phyloP scores from a whole-genome alignment of 1,140 invertebrate species.

The Drosophila bifasciata region DNA sequence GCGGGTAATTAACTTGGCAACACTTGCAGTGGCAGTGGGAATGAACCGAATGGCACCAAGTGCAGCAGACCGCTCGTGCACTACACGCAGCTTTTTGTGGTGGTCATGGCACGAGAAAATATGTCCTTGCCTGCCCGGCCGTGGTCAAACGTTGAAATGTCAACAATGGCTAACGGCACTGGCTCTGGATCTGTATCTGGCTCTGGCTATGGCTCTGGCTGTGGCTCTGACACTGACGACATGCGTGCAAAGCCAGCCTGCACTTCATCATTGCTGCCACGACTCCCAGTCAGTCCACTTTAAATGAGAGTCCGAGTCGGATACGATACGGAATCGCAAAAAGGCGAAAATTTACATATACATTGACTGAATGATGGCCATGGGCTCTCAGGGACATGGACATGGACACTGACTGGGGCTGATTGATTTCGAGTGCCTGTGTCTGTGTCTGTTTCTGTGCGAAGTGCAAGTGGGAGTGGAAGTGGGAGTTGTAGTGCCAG shows the following conservation, averaged over 20 bases:
- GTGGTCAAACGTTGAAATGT: conserved; percentile 63
- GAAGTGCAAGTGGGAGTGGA: neutral
- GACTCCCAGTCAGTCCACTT: conserved; percentile 22
- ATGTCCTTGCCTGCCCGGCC: conserved; percentile 41
- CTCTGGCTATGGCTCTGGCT: conserved; percentile 6
- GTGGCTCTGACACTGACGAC: conserved; percentile 29
- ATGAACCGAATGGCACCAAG: conserved; percentile 29
- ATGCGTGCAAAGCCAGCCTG: conserved; percentile 17
- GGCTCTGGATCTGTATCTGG: neutral
- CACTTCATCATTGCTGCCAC: conserved; percentile 75
- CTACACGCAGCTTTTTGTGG: conserved; percentile 45
- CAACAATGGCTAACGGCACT: conserved; percentile 57
- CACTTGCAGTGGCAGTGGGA: conserved; percentile 46
- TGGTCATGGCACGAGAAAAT: conserved; percentile 31
- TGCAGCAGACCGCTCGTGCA: conserved; percentile 16
- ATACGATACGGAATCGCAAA: conserved; percentile 48
- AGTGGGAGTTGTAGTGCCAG: conserved; percentile 2
- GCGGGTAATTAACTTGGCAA: conserved; percentile 71
- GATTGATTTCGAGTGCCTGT: conserved; percentile 73
- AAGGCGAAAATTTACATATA: conserved; percentile 81
- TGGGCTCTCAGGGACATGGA: conserved; percentile 18
- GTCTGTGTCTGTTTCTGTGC: conserved; percentile 7
- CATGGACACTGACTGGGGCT: conserved; percentile 42
- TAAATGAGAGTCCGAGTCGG: conserved; percentile 13
- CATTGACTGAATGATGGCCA: conserved; percentile 74